phyloP scores from a whole-genome alignment of 2,797 vertebrate species.

The Kryptopterus vitreolus region DNA sequence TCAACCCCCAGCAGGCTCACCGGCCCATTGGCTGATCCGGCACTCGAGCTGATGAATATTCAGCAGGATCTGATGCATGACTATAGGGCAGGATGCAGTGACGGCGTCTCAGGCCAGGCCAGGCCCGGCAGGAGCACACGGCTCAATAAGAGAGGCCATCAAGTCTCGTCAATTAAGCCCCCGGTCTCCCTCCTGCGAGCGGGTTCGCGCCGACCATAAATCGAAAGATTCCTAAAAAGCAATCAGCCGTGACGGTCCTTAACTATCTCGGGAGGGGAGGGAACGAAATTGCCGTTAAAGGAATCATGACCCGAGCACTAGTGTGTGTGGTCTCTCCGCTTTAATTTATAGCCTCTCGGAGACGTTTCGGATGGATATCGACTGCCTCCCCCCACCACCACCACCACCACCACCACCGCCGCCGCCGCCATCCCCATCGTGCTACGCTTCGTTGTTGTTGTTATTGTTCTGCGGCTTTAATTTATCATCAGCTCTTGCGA shows the following conservation, averaged over 20 bases:
- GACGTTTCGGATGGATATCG: slow-evolving; percentile 50
- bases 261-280: slow-evolving; percentile 37
- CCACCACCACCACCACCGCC: no score
- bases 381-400: slow-evolving; percentile 41
- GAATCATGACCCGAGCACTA: slow-evolving; percentile 41
- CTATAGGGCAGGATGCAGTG: slow-evolving; percentile 42
- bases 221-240: slow-evolving; percentile 54
- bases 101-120: slow-evolving; percentile 38
- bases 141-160: slow-evolving; percentile 47
- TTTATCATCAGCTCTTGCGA: slow-evolving; percentile 57
- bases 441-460: slow-evolving; percentile 42
- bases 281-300: slow-evolving; percentile 41
- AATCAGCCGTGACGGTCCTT: slow-evolving; percentile 48
- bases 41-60: slow-evolving; percentile 55
- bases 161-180: slow-evolving; percentile 51
- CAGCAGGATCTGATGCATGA: slow-evolving; percentile 52
- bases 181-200: slow-evolving; percentile 22
- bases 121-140: slow-evolving; percentile 35
- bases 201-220: slow-evolving; percentile 28
- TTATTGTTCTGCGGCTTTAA: slow-evolving; percentile 57
- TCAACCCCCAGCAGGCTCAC: slow-evolving; percentile 55
- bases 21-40: slow-evolving; percentile 52
- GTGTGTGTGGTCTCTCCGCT: slow-evolving; percentile 45
- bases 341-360: slow-evolving; percentile 55
- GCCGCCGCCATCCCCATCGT: not conserved